phyloP scores from a whole-genome alignment of 2,113 vertebrate genomes.

The Labeo rohita region DNA sequence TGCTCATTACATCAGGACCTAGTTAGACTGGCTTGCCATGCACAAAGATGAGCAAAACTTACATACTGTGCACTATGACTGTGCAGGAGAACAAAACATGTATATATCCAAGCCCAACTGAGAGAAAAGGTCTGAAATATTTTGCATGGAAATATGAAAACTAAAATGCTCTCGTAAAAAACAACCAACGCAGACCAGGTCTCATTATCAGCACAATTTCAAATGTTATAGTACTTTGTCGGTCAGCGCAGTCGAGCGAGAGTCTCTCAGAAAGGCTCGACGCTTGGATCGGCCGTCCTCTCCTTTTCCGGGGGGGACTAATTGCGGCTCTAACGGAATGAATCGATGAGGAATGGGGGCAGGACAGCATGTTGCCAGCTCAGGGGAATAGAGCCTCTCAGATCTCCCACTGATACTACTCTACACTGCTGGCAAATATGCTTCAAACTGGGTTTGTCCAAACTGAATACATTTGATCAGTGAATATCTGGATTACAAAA shows the following conservation, averaged over 20 bases:
- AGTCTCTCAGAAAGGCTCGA: neutral
- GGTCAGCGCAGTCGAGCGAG: neutral
- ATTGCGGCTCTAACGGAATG: slow-evolving; percentile 54
- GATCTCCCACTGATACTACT: slow-evolving; percentile 25
- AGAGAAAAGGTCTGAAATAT: neutral
- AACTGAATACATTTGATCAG: neutral
- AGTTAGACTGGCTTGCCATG: slow-evolving; percentile 10
- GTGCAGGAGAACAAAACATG: slow-evolving; percentile 4
- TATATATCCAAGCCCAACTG: neutral
- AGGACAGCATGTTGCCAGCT: slow-evolving; percentile 44
- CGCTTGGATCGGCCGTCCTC: neutral
- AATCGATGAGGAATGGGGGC: slow-evolving; percentile 62
- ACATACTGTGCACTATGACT: neutral
- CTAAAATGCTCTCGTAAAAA: neutral
- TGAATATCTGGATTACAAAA: neutral
- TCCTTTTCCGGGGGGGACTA: slow-evolving; percentile 51
- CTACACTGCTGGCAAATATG: slow-evolving; percentile 27
- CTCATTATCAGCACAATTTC: slow-evolving; percentile 28
- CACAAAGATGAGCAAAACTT: slow-evolving; percentile 19
- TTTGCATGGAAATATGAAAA: neutral
- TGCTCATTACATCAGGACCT: slow-evolving; percentile 50
- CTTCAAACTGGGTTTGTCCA: neutral
- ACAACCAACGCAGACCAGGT: neutral
- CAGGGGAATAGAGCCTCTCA: slow-evolving; percentile 29
- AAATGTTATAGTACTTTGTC: slow-evolving; percentile 35